Evolutionary conservation across 2,888 invertebrate species (phyloP).

Genomic region (Mythimna albipuncta): DNA sequence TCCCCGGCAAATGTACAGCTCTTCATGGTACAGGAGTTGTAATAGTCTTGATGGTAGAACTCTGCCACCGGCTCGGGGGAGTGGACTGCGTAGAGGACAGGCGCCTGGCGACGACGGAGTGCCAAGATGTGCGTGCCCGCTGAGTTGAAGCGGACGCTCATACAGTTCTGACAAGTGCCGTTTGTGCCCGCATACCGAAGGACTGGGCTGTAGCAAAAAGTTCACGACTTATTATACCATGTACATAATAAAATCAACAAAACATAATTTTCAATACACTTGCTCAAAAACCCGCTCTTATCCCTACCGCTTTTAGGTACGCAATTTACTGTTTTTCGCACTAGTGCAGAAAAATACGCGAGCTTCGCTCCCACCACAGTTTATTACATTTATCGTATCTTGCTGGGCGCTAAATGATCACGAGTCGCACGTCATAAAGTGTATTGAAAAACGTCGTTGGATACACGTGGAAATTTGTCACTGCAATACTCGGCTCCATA

Average conservation of each 20-base stretch:
- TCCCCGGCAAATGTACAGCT: constrained; percentile 98
- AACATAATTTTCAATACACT: neutral
- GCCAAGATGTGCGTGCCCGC: constrained; percentile 95
- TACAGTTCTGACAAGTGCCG: constrained; percentile 93
- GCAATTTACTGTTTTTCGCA: too few relatives aligned
- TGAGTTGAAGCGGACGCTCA: constrained; percentile 97
- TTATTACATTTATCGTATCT: too few relatives aligned
- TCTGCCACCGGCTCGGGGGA: constrained; percentile 94
- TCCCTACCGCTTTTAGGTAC: too few relatives aligned
- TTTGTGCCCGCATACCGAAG: constrained; percentile 93
- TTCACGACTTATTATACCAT: constrained; percentile 1
- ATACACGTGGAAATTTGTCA: too few relatives aligned
- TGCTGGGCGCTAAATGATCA: too few relatives aligned
- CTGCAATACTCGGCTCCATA: too few relatives aligned
- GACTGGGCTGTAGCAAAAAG: constrained; percentile 89
- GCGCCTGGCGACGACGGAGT: constrained; percentile 95
- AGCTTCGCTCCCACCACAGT: too few relatives aligned
- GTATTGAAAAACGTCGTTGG: too few relatives aligned
- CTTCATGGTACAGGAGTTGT: constrained; percentile 99
- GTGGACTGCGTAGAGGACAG: constrained; percentile 94
- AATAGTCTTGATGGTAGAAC: constrained; percentile 97
- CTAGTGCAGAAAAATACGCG: too few relatives aligned
- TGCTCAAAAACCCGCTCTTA: too few relatives aligned
- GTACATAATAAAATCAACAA: neutral
- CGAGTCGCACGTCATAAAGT: too few relatives aligned